A percentile compares a stretch with the other conserved stretches of the same genome.
phyloP scores from a whole-genome alignment of 1,140 invertebrate species.

The Sinella curviseta region DNA sequence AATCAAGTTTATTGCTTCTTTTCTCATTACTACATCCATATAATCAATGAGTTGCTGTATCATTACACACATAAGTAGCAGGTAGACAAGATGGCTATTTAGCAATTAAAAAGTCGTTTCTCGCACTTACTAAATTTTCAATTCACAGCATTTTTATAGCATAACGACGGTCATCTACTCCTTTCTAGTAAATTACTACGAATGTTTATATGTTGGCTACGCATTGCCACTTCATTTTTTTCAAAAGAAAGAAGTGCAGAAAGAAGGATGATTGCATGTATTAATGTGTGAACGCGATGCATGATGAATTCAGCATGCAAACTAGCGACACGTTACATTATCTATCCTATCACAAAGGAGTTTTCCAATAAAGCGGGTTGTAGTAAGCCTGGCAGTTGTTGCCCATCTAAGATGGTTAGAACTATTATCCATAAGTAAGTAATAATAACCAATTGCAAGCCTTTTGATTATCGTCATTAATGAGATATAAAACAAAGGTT shows the following conservation, averaged over 20 bases:
- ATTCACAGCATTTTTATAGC: neutral
- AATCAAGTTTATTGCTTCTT: neutral
- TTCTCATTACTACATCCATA: neutral
- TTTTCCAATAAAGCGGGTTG: neutral
- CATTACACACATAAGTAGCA: neutral
- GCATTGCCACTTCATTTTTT: too few species aligned
- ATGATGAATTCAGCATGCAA: too few species aligned
- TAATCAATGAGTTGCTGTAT: too few species aligned
- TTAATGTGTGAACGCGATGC: too few species aligned
- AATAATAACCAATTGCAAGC: neutral
- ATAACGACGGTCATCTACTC: neutral
- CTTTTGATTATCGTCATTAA: slow-evolving; percentile 1
- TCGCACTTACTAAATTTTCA: slow-evolving; percentile 4
- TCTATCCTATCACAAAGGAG: too few species aligned
- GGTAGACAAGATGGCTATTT: neutral
- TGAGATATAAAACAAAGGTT: neutral
- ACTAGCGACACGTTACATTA: too few species aligned
- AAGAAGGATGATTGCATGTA: too few species aligned
- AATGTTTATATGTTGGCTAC: too few species aligned
- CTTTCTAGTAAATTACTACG: too few species aligned
- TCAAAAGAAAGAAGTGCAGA: too few species aligned
- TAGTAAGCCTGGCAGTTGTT: too few species aligned
- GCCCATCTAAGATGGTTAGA: too few species aligned
- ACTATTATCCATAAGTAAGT: neutral
- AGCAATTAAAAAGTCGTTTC: slow-evolving; percentile 13